A percentile compares a stretch with the other conserved stretches of the same genome.
Evolutionary conservation across 2,113 vertebrate species (phyloP).

Genomic region (Pelobates fuscus): DNA sequence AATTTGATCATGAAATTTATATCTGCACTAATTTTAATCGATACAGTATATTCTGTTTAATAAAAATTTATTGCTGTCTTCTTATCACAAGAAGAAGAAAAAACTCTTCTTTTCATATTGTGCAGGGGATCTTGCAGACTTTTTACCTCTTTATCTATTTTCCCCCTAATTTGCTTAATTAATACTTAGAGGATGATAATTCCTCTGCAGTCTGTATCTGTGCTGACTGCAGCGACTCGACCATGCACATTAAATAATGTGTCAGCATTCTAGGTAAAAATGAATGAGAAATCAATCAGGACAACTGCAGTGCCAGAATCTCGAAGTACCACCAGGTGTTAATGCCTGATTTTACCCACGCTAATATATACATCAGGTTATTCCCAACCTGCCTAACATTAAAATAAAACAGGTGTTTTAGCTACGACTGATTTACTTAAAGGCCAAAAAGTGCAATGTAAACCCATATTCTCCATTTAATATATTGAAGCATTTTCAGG

Average conservation of each 20-base stretch:
- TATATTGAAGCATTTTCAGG: too few relatives aligned
- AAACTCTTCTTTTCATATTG: too few relatives aligned
- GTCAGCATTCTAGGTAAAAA: conserved; percentile 78
- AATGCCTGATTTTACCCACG: conserved; percentile 56
- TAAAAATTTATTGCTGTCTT: too few relatives aligned
- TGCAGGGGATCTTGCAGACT: too few relatives aligned
- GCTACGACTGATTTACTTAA: conserved; percentile 16
- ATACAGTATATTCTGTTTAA: too few relatives aligned
- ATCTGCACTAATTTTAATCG: too few relatives aligned
- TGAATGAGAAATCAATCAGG: conserved; percentile 84
- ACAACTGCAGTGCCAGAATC: conserved; percentile 71
- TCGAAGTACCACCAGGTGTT: conserved; percentile 53
- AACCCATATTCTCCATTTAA: too few relatives aligned
- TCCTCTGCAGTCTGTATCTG: conserved; percentile 69
- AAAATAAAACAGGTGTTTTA: conserved; percentile 55
- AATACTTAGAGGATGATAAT: conserved; percentile 56
- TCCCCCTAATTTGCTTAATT: conserved; percentile 70
- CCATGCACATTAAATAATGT: conserved; percentile 68
- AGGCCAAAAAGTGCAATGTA: conserved; percentile 49
- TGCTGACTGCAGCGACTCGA: conserved; percentile 81
- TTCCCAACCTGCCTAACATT: conserved; percentile 68
- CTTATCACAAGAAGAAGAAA: too few relatives aligned
- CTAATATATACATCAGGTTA: conserved; percentile 58
- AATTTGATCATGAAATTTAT: too few relatives aligned
- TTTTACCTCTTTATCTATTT: conserved; percentile 53